Evolutionary conservation across 1,140 invertebrate species (phyloP), one percentile per base, ranked within the genome.

Genomic region (Liolophura sinensis): DNA sequence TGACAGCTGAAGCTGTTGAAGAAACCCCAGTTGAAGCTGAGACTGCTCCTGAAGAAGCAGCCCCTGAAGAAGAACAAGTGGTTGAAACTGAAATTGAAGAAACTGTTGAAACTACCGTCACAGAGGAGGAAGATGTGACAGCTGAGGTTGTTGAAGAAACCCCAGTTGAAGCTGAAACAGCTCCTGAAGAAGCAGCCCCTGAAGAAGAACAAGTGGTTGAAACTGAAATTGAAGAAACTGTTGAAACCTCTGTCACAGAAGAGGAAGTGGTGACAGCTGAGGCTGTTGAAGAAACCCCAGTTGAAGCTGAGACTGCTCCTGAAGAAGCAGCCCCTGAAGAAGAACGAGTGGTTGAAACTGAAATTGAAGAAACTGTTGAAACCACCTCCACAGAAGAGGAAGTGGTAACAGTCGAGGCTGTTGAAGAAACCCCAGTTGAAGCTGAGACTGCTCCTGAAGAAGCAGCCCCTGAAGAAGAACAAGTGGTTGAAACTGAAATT

Each of bases 251-350:
- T 18, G 60, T 72, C 15, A 69, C 63, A 48, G 55, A 76, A 73
- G 80, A 78, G 72, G 75, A 72, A 73, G 77, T 70, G 64, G 73
- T 75, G 54, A 66, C 69, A 68, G 58, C 73, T 58, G 58, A 72
- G 55, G 63, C 71, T 66, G 73, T 74, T 62, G 67, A 68, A 55
- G 65, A 74, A 60, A 69, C 72, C 65, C 72, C 76, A 55, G 76
- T 73, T 70, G 71, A 67, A 50, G 68, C 70, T 12, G 68, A 77
- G 57, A 64, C 68, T 68, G 68, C 73, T 75, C 70, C 76, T 52
- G 65, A 69, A 54, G 74, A 79, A 70, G 66, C 71, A 66, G 73
- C 69, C 58, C 64, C 68, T 52, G 60, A 72, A 25, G 68, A 69
- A 57, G 73, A 77, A 65, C 65, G 64, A 51, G 61, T 75, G 69